Conservation (phyloP, 2,888 invertebrate species). For the Steromphala cineraria region DNA sequence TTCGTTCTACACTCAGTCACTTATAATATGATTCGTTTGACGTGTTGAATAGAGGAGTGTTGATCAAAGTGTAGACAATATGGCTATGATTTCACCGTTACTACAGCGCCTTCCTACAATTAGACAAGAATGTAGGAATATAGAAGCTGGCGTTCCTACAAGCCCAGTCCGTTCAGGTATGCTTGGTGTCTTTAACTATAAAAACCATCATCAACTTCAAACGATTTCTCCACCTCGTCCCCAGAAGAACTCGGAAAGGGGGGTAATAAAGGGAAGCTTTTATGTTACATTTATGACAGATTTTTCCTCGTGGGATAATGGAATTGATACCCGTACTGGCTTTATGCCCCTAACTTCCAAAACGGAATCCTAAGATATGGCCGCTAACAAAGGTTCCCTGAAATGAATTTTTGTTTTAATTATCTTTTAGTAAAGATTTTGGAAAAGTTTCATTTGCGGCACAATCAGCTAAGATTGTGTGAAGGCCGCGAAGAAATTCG, state of each 20-base stretch:
- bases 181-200: neutral
- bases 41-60: no score
- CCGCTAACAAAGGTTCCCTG: constrained; percentile 11
- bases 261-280: neutral
- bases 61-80: no score
- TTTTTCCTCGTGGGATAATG: constrained; percentile 13
- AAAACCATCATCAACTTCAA: constrained; percentile 2
- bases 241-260: neutral
- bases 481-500: neutral
- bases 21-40: no score
- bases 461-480: constrained; percentile 4
- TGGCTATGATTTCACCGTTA: no score
- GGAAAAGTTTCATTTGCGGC: neutral
- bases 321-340: neutral
- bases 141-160: no score
- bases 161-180: neutral
- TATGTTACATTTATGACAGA: constrained; percentile 15
- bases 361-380: neutral
- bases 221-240: neutral
- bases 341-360: neutral
- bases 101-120: no score
- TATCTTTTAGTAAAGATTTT: constrained; percentile 11
- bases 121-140: no score
- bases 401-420: constrained; percentile 21
- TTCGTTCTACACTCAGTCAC: no score